Base-by-base conservation (phyloP, 1,140 invertebrate species). In the Ostrea denselamellosa region DNA sequence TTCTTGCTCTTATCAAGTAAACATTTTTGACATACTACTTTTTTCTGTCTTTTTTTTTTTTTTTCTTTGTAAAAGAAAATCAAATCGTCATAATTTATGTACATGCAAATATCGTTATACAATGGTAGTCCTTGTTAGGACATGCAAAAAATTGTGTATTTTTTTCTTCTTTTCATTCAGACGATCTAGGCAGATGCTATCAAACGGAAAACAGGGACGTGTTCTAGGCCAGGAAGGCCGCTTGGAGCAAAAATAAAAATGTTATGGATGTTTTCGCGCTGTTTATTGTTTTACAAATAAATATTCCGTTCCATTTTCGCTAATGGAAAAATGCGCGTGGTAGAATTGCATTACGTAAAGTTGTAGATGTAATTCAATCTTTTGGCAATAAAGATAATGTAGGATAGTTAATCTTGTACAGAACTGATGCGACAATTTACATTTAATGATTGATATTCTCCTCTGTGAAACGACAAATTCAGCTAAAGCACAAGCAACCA, bases 231-330 rank as follows among this genome's bases (percentile, higher is more conserved):
- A 77, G 68, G 68, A 77, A 34, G 28, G 28, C 22, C 17, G 25
- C 68, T 34, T 12, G 25, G 14, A 77, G 68, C 68, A 77, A 77
- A 77, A 77, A n/a, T 56, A 56, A 34, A 71, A 77, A 77, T 28
- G 28, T 28, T 77, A 77, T 77, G 68, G 68, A 77, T 77, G 68
- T 77, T 77, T 77, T 77, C 68, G 25, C 68, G 68, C 68, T 25
- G 68, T 34, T 77, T 77, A 77, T 77, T 77, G 68, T 77, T 77
- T 77, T 77, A 25, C 68, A 77, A 77, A 77, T 77, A 34, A 77
- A 77, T 25, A 77, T 77, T 28, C 68, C 68, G 68, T 77, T 77
- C 68, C 68, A 77, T 77, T 77, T 77, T 77, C 25, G 25, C 68
- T 77, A 77, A 77, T 77, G 68, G 68, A 77, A 77, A 71, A 77